A percentile compares a stretch with the other conserved stretches of the same genome.
Conservation (phyloP, 1,140 invertebrate genomes). For the Magallana angulata region DNA sequence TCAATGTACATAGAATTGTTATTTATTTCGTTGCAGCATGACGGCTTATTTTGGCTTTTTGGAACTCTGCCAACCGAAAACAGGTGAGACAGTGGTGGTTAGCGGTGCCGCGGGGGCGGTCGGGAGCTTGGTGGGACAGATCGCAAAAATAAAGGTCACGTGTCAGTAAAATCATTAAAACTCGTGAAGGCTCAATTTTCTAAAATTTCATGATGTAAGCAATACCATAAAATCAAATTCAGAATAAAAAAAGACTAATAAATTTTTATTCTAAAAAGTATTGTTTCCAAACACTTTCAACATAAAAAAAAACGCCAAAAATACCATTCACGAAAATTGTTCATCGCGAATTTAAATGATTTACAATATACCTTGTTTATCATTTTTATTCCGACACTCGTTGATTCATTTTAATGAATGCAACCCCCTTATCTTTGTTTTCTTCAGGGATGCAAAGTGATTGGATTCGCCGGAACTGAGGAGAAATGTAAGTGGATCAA, state of each 20-base stretch:
- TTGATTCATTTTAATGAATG: neutral
- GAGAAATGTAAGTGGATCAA: conserved; percentile 86
- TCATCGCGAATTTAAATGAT: too few relatives aligned
- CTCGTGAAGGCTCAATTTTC: too few relatives aligned
- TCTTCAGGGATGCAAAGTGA: conserved; percentile 83
- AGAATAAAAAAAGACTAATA: too few relatives aligned
- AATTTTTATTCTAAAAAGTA: too few relatives aligned
- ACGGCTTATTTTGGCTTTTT: conserved; percentile 88
- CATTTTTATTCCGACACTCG: too few relatives aligned
- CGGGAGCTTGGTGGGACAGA: conserved; percentile 86
- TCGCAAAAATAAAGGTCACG: conserved; percentile 76
- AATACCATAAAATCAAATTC: too few relatives aligned
- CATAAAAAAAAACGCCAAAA: conserved; percentile 44
- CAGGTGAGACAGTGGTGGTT: conserved; percentile 86
- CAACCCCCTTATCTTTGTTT: neutral
- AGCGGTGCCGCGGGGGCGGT: conserved; percentile 82
- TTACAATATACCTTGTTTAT: too few relatives aligned
- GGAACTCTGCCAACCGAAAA: conserved; percentile 85
- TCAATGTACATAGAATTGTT: neutral
- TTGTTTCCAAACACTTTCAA: too few relatives aligned
- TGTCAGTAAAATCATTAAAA: too few relatives aligned
- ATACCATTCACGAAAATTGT: too few relatives aligned
- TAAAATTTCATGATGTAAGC: too few relatives aligned
- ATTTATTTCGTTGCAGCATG: conserved; percentile 79
- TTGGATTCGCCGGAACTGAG: conserved; percentile 86